These are phyloP conservation scores for Rhincodon typus DNA, from an alignment of 2,797 vertebrate species.

Conservation along the genomic window DNA sequence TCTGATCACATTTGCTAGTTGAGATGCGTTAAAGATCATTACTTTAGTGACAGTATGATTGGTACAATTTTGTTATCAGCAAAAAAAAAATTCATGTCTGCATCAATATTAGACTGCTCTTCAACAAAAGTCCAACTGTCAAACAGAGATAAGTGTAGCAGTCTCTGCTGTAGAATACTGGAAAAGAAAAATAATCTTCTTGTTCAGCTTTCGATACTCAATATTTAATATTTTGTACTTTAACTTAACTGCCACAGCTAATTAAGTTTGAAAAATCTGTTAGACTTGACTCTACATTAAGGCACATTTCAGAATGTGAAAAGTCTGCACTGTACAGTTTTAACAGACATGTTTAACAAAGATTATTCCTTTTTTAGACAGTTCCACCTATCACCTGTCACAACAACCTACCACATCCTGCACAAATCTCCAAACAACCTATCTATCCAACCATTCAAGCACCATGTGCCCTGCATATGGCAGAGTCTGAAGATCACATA, in stretches of 20 bases:
- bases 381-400: not conserved
- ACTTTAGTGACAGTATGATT: not conserved
- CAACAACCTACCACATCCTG: too few species aligned
- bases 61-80: not conserved
- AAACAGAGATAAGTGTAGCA: not conserved
- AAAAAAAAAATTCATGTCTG: not conserved
- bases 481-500: not conserved
- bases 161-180: not conserved
- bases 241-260: not conserved
- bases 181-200: not conserved
- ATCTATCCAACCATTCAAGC: not conserved
- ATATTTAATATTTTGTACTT: not conserved
- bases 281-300: not conserved
- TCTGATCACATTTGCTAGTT: not conserved
- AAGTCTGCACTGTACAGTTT: not conserved
- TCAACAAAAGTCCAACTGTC: not conserved
- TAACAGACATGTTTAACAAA: not conserved
- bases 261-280: conserved; percentile 1
- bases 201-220: not conserved
- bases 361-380: not conserved
- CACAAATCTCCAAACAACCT: not conserved
- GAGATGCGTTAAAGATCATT: not conserved
- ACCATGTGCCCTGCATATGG: not conserved
- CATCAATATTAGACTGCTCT: not conserved
- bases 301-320: not conserved